Base-by-base conservation (phyloP, 92 coral and sea anemone genomes). In the Desmophyllum pertusum region DNA sequence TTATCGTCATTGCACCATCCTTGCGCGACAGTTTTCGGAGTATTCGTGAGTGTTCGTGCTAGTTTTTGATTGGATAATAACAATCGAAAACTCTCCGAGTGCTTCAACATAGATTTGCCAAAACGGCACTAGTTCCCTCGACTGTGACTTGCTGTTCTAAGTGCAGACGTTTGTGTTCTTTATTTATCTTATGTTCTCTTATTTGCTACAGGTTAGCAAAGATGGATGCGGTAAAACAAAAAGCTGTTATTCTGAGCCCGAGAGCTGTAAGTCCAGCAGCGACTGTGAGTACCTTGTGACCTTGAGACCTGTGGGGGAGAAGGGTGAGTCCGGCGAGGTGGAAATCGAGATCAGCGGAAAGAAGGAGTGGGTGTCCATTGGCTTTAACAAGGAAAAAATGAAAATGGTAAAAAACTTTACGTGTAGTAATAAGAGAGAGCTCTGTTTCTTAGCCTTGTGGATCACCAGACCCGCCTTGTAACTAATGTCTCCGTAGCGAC, bases 241-340 rank as follows among this genome's bases (percentile, higher is more conserved):
- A 38, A 85, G 87, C 46, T 89, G 93, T 66, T 89, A 88, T 61
- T 94, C 95, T 17, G 95, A 94, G 86, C 98, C 98, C 5, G 39
- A 75, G 10, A 27, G 81, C 53, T 94, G 98, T 66, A 85, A 31
- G 37, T 61, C 48, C 57, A 89, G 93, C 90, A 66, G 75, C 13
- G 93, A 91, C 59, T 94, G 98, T 69, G 18, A 19, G 33, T 87
- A 85, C 35, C 87, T 94, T 29, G 88, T 92, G 72, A 89, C 98
- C 27, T 89, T 88, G 37, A 87, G 83, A 65, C 86, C 83, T 31
- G 70, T 73, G 42, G 29, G 83, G 61, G 39, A 82, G 21, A 38
- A 64, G 30, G 59, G 64, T 8, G 88, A 76, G 17, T 35, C 36
- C 4, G 73, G 62, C 30, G 63, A 81, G 67, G 69, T 94, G 50